Conservation (phyloP, 2,888 invertebrate genomes). For the Cynaeus angustus region DNA sequence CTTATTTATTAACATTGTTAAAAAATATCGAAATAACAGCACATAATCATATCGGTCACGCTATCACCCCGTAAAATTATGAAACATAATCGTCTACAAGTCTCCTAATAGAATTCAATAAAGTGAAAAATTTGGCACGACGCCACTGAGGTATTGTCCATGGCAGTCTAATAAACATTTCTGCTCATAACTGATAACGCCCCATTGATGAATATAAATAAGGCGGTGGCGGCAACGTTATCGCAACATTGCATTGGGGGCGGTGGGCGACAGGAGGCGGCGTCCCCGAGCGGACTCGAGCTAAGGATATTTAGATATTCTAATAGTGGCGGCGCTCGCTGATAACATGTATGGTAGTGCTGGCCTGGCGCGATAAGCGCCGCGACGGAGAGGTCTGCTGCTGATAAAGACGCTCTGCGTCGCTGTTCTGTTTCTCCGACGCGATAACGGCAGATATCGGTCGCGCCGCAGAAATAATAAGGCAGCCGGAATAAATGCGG, state of each 20-base stretch:
- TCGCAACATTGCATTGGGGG: conserved; percentile 68
- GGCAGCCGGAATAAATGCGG: conserved; percentile 62
- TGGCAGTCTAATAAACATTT: conserved; percentile 67
- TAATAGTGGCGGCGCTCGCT: conserved; percentile 71
- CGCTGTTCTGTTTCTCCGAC: conserved; percentile 68
- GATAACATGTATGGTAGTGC: conserved; percentile 71
- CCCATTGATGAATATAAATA: conserved; percentile 72
- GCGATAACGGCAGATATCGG: conserved; percentile 67
- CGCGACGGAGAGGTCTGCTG: conserved; percentile 68
- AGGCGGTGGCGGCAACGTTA: conserved; percentile 68
- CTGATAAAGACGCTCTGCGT: conserved; percentile 71
- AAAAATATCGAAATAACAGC: conserved; percentile 22
- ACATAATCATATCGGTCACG: conserved; percentile 47
- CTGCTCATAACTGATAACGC: conserved; percentile 71
- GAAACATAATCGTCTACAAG: conserved; percentile 40
- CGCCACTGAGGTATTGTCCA: conserved; percentile 37
- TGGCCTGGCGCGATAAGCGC: conserved; percentile 70
- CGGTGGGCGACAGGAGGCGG: conserved; percentile 58
- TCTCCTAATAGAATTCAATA: conserved; percentile 15
- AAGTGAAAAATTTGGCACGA: conserved; percentile 12
- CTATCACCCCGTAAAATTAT: conserved; percentile 43
- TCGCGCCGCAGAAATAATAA: conserved; percentile 68
- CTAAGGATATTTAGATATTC: conserved; percentile 72
- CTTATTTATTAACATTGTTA: conserved; percentile 27
- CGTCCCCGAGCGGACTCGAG: conserved; percentile 63